Conservation (phyloP, 2,113 vertebrate genomes). For the Pygoscelis antarcticus region DNA sequence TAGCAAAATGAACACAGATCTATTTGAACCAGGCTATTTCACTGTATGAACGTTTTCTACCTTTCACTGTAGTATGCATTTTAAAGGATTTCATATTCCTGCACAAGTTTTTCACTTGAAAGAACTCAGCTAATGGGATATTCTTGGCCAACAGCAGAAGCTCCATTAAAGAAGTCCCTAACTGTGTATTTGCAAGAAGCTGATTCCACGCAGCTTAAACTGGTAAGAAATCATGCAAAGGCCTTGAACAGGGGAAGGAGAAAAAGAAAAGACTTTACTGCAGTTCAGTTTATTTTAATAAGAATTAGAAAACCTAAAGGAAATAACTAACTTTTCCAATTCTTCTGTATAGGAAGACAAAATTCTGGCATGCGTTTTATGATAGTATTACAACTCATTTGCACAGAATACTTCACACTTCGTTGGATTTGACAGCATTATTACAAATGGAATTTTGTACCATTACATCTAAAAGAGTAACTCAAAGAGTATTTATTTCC, state of each 20-base stretch:
- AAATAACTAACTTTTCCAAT: neutral
- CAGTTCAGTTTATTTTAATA: neutral
- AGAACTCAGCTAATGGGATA: neutral
- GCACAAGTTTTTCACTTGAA: neutral
- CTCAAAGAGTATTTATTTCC: neutral
- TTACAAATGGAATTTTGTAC: neutral
- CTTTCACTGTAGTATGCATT: neutral
- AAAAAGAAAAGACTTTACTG: neutral
- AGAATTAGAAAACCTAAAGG: neutral
- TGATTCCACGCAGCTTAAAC: neutral
- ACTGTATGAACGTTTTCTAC: neutral
- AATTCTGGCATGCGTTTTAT: neutral
- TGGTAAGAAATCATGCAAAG: neutral
- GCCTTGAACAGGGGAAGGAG: neutral
- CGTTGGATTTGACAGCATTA: neutral
- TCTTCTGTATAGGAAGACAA: neutral
- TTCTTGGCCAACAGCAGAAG: neutral
- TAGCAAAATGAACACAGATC: neutral
- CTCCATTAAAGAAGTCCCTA: neutral
- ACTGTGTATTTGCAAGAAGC: neutral
- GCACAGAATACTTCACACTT: neutral
- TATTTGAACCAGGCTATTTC: neutral
- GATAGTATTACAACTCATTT: neutral
- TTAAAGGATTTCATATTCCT: neutral
- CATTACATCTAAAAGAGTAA: neutral